phyloP scores from a whole-genome alignment of 2,113 vertebrate species.

The Colaptes auratus region DNA sequence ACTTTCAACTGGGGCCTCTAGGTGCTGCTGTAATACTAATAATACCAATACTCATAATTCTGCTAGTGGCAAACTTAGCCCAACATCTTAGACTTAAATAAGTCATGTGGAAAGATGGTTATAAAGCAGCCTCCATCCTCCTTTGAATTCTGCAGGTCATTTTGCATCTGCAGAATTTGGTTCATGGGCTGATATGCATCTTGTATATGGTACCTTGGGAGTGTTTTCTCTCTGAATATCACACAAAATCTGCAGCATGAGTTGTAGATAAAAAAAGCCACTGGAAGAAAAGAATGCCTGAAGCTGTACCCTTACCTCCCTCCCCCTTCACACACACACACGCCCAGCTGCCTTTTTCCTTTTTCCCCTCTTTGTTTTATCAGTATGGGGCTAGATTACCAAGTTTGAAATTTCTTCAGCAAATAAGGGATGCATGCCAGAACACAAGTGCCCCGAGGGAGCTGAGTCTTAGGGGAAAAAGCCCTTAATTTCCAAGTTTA shows the following conservation, averaged over 20 bases:
- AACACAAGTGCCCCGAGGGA: conserved; percentile 54
- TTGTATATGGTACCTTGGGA: conserved; percentile 10
- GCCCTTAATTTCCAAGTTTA: conserved; percentile 69
- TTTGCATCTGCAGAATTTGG: conserved; percentile 39
- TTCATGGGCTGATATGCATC: conserved; percentile 28
- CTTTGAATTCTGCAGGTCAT: conserved; percentile 28
- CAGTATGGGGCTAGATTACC: conserved; percentile 45
- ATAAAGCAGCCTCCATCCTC: background rate
- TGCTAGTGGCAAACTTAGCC: conserved; percentile 17
- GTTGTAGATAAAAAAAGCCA: conserved; percentile 42
- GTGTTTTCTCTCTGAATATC: conserved; percentile 48
- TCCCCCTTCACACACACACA: background rate
- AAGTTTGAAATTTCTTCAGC: conserved; percentile 63
- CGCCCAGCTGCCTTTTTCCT: background rate
- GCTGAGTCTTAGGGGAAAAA: conserved; percentile 48
- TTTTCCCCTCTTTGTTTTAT: background rate
- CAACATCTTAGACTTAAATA: conserved; percentile 30
- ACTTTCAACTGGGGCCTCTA: conserved; percentile 5
- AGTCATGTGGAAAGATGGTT: conserved; percentile 6
- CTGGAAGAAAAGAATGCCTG: background rate
- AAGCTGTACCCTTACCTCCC: conserved; percentile 5
- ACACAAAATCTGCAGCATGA: conserved; percentile 25
- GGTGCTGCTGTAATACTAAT: conserved; percentile 31
- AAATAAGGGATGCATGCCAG: conserved; percentile 68
- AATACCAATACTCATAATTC: background rate